A percentile compares a stretch with the other conserved stretches of the same genome.
These are phyloP conservation scores for Apteryx owenii DNA, from an alignment of 2,113 vertebrate species.

Conservation along the genomic window DNA sequence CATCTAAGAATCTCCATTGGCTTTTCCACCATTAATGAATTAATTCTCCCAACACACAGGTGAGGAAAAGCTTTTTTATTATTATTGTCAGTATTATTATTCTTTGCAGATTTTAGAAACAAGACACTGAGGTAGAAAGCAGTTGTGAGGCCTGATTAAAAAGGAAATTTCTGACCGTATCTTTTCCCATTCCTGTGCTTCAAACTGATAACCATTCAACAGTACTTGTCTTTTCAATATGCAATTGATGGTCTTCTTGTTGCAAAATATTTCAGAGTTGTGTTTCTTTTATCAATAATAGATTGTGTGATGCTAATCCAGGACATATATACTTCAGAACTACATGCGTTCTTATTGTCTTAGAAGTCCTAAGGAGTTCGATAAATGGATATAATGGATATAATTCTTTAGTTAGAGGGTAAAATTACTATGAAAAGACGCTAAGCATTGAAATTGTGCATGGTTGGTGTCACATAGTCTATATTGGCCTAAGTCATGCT, in stretches of 20 bases:
- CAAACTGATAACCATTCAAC: background rate
- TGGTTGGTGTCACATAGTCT: background rate
- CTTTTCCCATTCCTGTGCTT: background rate
- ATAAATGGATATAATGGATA: background rate
- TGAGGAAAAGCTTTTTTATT: background rate
- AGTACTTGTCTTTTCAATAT: background rate
- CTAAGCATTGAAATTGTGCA: background rate
- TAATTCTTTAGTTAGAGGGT: background rate
- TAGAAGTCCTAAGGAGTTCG: background rate
- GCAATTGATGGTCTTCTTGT: background rate
- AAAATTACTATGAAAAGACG: background rate
- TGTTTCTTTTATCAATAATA: background rate
- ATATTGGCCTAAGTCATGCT: background rate
- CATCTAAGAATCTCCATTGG: background rate
- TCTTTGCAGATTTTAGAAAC: background rate
- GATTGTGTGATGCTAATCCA: background rate
- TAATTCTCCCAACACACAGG: background rate
- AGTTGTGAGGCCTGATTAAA: background rate
- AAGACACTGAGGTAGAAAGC: background rate
- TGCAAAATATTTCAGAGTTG: background rate
- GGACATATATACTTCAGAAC: background rate
- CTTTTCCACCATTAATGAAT: background rate
- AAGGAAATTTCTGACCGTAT: background rate
- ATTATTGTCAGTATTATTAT: background rate
- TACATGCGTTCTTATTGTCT: background rate